A percentile compares a stretch with the other conserved stretches of the same genome.
Evolutionary conservation across 2,113 vertebrate genomes (phyloP).

Genomic region (Dasypus novemcinctus): DNA sequence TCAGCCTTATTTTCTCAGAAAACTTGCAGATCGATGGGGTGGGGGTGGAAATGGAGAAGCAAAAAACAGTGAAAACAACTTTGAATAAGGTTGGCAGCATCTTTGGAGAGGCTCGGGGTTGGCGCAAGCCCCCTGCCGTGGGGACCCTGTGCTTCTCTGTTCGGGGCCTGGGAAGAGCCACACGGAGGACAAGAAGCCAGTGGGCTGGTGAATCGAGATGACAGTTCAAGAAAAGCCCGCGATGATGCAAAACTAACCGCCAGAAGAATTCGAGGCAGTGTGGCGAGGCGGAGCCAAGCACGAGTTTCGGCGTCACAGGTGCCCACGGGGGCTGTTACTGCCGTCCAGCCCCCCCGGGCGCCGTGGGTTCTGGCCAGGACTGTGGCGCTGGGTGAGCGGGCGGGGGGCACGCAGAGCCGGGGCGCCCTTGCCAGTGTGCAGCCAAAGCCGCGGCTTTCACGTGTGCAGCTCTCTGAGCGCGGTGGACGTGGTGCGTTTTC

Average conservation of each 20-base stretch:
- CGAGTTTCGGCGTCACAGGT: background rate
- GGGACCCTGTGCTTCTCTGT: background rate
- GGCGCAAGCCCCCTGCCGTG: background rate
- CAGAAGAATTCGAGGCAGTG: background rate
- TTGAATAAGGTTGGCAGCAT: background rate
- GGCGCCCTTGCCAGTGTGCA: background rate
- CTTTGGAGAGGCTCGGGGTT: background rate
- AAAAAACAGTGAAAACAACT: background rate
- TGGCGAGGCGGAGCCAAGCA: background rate
- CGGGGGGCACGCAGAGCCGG: background rate
- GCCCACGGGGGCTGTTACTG: background rate
- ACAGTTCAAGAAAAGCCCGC: background rate
- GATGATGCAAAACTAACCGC: background rate
- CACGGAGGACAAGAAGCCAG: background rate
- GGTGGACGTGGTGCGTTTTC: background rate
- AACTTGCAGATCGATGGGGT: background rate
- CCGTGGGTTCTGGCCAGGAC: background rate
- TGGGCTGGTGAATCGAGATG: background rate
- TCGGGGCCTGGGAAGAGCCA: background rate
- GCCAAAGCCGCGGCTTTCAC: background rate
- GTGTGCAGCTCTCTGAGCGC: background rate
- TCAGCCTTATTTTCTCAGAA: background rate
- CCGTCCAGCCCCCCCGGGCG: background rate
- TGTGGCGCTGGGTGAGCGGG: background rate
- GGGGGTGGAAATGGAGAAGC: background rate